Percentiles rank a stretch among this genome's conserved stretches.
These are phyloP conservation scores for Lordiphosa stackelbergi DNA, from an alignment of 1,140 invertebrate genomes.

Conservation along the genomic window DNA sequence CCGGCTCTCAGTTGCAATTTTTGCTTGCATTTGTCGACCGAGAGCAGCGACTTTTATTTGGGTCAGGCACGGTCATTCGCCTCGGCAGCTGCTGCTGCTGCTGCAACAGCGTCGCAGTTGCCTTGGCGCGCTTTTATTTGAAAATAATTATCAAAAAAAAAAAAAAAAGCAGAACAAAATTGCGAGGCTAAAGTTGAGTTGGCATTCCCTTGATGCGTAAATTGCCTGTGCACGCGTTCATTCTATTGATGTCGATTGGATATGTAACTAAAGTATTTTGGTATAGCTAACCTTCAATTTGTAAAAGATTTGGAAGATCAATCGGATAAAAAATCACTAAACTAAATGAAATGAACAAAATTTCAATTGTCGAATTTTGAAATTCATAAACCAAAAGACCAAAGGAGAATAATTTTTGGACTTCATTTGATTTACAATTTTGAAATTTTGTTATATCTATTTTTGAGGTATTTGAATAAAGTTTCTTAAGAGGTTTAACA, in stretches of 20 bases:
- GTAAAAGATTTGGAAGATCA: background rate
- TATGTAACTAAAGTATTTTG: too few relatives aligned
- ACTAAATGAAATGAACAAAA: too few relatives aligned
- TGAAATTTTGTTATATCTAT: too few relatives aligned
- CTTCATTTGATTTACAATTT: too few relatives aligned
- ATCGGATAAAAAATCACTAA: too few relatives aligned
- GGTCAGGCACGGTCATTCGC: slow-evolving; percentile 79
- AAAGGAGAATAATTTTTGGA: too few relatives aligned
- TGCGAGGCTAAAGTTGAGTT: slow-evolving; percentile 16
- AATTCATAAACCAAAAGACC: too few relatives aligned
- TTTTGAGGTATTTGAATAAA: too few relatives aligned
- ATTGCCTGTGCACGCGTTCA: background rate
- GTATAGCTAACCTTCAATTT: too few relatives aligned
- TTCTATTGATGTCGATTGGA: background rate
- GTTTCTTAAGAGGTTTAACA: too few relatives aligned
- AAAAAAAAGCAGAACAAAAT: slow-evolving; percentile 26
- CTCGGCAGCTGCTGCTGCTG: slow-evolving; percentile 33
- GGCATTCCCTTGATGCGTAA: slow-evolving; percentile 27
- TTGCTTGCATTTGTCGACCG: slow-evolving; percentile 61
- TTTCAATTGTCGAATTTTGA: too few relatives aligned
- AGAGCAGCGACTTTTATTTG: slow-evolving; percentile 78
- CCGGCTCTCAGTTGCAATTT: slow-evolving; percentile 53
- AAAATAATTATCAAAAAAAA: slow-evolving; percentile 60
- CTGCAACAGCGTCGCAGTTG: slow-evolving; percentile 36
- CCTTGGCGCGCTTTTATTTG: slow-evolving; percentile 68